These are phyloP conservation scores for Sebastes kiyomatsui DNA, from an alignment of 2,797 vertebrate species.

Conservation along the genomic window DNA sequence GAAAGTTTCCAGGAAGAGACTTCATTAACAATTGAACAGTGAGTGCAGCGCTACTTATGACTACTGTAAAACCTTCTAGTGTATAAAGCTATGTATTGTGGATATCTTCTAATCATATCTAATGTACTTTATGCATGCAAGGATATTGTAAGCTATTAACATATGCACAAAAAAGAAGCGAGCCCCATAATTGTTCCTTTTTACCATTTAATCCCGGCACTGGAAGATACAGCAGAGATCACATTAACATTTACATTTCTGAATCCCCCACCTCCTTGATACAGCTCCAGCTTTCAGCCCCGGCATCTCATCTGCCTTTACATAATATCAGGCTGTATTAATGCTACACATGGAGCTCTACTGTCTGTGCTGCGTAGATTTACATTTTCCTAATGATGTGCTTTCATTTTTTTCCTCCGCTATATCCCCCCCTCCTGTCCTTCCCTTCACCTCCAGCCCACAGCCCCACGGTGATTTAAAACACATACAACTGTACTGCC, in stretches of 20 bases:
- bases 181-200: constrained; percentile 75
- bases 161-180: constrained; percentile 62
- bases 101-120: constrained; percentile 69
- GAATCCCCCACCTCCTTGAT: constrained; percentile 69
- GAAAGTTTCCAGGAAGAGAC: constrained; percentile 57
- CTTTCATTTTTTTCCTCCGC: constrained; percentile 67
- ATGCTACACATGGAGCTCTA: constrained; percentile 71
- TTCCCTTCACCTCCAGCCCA: constrained; percentile 81
- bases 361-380: constrained; percentile 70
- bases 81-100: constrained; percentile 47
- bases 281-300: constrained; percentile 66
- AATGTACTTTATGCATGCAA: constrained; percentile 70
- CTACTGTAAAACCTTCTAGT: constrained; percentile 53
- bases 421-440: constrained; percentile 66
- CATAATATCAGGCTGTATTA: constrained; percentile 77
- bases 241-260: constrained; percentile 81
- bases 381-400: constrained; percentile 82
- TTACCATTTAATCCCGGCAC: constrained; percentile 76
- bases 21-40: constrained; percentile 54
- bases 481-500: constrained; percentile 76
- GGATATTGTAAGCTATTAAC: constrained; percentile 73
- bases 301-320: constrained; percentile 73
- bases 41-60: constrained; percentile 45
- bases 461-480: constrained; percentile 78
- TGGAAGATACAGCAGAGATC: constrained; percentile 74